Conservation (phyloP, 1,140 invertebrate species). For the Rhyzopertha dominica region DNA sequence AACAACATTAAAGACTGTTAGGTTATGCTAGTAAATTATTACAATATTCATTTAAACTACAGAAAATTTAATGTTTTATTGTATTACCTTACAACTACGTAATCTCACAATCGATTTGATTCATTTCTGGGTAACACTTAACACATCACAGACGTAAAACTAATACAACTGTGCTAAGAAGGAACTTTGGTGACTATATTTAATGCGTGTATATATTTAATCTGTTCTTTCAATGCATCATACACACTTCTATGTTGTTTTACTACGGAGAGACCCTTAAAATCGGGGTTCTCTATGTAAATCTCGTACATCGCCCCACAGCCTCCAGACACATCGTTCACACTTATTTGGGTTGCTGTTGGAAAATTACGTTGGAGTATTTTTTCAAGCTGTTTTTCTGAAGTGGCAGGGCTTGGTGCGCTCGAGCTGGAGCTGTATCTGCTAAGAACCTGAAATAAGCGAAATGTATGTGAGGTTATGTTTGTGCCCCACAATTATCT, state of each 20-base stretch:
- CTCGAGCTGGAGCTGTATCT: no score
- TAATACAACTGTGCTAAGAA: no score
- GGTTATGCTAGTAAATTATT: no score
- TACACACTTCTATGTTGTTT: slow-evolving; percentile 80
- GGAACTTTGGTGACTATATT: slow-evolving; percentile 48
- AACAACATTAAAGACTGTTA: no score
- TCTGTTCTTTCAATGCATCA: slow-evolving; percentile 69
- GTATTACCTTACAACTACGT: no score
- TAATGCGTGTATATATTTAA: slow-evolving; percentile 76
- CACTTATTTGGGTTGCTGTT: slow-evolving; percentile 60
- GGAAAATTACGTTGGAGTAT: slow-evolving; percentile 57
- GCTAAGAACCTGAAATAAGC: no score
- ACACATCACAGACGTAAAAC: not conserved
- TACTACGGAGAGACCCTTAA: slow-evolving; percentile 67
- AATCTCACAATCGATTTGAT: no score
- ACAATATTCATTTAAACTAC: no score
- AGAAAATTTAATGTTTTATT: no score
- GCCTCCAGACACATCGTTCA: slow-evolving; percentile 73
- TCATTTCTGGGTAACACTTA: no score
- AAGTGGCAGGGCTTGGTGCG: not conserved
- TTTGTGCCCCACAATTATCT: no score
- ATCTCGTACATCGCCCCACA: slow-evolving; percentile 89
- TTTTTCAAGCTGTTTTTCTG: slow-evolving; percentile 29
- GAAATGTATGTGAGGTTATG: no score
- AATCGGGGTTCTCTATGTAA: slow-evolving; percentile 67